Evolutionary conservation across 2,113 vertebrate genomes (phyloP).

Genomic region (Atrichornis clamosus): DNA sequence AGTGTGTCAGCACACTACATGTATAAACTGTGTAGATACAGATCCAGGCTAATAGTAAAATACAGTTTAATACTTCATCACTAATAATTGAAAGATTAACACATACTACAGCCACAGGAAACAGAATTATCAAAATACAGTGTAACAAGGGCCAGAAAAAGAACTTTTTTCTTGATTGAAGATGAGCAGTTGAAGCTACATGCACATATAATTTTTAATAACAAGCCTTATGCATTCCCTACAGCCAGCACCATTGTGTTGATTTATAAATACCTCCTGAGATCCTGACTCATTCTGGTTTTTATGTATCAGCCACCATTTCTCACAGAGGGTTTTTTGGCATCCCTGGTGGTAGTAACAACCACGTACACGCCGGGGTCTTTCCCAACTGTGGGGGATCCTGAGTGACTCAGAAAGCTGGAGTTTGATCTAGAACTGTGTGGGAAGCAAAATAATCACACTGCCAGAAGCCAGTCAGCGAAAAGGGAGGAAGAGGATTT

Average conservation of each 20-base stretch:
- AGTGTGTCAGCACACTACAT: neutral
- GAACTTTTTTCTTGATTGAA: neutral
- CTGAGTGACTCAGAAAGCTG: conserved; percentile 5
- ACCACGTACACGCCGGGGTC: neutral
- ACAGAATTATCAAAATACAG: neutral
- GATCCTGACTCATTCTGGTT: neutral
- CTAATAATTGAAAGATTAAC: conserved; percentile 35
- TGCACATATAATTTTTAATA: neutral
- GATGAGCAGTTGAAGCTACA: neutral
- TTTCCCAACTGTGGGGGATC: conserved; percentile 28
- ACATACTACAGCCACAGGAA: neutral
- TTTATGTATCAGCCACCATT: neutral
- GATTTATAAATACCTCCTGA: neutral
- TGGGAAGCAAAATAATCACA: conserved; percentile 34
- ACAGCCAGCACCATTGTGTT: neutral
- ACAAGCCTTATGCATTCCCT: neutral
- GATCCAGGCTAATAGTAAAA: neutral
- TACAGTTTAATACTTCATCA: conserved; percentile 36
- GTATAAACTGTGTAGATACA: neutral
- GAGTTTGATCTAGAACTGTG: conserved; percentile 39
- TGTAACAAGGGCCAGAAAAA: neutral
- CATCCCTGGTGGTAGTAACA: neutral
- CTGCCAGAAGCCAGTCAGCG: conserved; percentile 25
- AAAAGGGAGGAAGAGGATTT: neutral
- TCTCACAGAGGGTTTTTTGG: neutral